phyloP scores from a whole-genome alignment of 2,113 vertebrate genomes.

The Ciconia boyciana region DNA sequence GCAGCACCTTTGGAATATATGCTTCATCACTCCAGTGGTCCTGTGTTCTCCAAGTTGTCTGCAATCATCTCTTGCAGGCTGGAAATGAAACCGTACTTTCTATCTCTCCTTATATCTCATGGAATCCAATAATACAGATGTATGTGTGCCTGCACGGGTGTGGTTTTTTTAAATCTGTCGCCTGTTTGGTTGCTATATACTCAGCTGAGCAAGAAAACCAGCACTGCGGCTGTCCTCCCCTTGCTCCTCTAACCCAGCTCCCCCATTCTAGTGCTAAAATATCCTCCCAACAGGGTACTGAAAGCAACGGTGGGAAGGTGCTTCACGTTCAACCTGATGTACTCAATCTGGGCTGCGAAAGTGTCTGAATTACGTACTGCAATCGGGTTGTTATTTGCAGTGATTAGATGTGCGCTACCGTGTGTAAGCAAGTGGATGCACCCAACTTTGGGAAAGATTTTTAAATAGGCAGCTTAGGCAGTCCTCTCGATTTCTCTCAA shows the following conservation, averaged over 20 bases:
- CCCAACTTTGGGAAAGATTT: neutral
- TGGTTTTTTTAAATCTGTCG: neutral
- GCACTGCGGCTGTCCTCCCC: neutral
- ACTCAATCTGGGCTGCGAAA: neutral
- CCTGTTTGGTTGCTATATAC: neutral
- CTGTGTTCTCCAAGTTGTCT: neutral
- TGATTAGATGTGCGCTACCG: rapidly evolving
- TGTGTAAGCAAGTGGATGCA: neutral
- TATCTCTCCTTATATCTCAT: neutral
- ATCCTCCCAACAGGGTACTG: neutral
- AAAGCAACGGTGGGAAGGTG: neutral
- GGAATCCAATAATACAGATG: neutral
- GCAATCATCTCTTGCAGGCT: neutral
- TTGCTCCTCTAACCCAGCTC: neutral
- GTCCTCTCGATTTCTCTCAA: neutral
- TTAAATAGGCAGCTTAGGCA: neutral
- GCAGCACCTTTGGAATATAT: neutral
- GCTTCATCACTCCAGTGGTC: rapidly evolving
- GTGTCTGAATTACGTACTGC: neutral
- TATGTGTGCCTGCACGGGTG: neutral
- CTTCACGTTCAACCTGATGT: neutral
- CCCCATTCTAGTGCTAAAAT: neutral
- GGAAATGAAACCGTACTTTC: neutral
- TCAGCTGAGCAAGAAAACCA: neutral
- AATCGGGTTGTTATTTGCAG: neutral